A percentile compares a stretch with the other conserved stretches of the same genome.
Conservation (phyloP, 2,888 invertebrate genomes). For the Stenchaetothrips biformis region DNA sequence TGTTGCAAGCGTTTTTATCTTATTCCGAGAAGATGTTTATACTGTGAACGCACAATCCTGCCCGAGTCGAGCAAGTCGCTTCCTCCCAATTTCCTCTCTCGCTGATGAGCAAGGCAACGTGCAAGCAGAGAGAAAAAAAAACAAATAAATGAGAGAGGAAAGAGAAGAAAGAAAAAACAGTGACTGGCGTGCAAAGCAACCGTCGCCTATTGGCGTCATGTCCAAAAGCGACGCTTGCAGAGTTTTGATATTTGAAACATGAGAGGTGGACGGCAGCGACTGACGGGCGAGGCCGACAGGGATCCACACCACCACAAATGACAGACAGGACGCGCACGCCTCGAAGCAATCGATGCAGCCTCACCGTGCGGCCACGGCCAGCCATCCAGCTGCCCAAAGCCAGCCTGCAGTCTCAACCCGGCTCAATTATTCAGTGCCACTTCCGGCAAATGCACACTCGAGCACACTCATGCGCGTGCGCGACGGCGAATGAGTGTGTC, state of each 20-base stretch:
- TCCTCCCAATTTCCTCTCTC: too few species aligned
- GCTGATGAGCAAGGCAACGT: not conserved
- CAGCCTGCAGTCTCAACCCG: not conserved
- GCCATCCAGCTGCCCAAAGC: not conserved
- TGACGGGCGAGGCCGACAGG: too few species aligned
- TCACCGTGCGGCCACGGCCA: not conserved
- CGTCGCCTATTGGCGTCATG: too few species aligned
- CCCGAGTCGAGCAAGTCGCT: too few species aligned
- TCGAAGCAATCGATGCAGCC: too few species aligned
- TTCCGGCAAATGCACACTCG: not conserved
- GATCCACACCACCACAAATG: too few species aligned
- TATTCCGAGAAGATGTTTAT: not conserved
- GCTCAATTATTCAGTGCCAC: conserved; percentile 1
- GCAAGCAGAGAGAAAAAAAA: not conserved
- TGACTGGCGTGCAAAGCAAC: not conserved
- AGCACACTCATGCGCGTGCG: not conserved
- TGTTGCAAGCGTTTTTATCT: too few species aligned
- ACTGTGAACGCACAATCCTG: too few species aligned
- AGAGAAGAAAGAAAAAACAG: not conserved
- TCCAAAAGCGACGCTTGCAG: too few species aligned
- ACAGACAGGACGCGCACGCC: too few species aligned
- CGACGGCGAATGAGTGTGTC: not conserved
- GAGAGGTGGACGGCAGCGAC: too few species aligned
- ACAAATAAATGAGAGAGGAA: not conserved
- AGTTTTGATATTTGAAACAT: too few species aligned